These are phyloP conservation scores for Aphidius colemani DNA, from an alignment of 2,888 invertebrate genomes.

Conservation along the genomic window DNA sequence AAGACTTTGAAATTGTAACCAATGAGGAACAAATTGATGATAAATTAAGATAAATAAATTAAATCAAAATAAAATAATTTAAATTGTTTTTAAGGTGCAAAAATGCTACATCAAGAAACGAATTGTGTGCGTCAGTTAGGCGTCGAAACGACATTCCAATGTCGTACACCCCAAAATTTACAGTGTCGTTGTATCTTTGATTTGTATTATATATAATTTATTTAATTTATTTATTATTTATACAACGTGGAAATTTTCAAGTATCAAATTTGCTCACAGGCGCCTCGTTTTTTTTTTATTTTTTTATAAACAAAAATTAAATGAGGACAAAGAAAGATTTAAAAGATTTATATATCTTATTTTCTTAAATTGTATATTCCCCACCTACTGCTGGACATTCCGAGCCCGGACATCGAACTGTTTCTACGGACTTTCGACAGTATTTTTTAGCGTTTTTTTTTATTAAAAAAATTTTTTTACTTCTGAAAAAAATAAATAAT, in stretches of 20 bases:
- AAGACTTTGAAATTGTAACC: no score
- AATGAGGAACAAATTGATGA: no score
- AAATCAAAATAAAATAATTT: no score
- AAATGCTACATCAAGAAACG: neutral
- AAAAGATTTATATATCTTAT: no score
- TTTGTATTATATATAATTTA: neutral
- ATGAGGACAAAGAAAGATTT: no score
- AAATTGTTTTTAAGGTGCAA: neutral
- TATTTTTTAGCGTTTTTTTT: conserved; percentile 3
- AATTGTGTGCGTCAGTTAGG: conserved; percentile 21
- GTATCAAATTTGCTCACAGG: neutral
- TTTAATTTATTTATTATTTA: neutral
- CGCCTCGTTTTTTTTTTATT: no score
- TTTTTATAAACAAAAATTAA: no score
- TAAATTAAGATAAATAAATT: conserved; percentile 12
- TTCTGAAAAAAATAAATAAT: neutral
- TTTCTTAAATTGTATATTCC: no score
- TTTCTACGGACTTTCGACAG: no score
- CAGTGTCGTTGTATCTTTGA: conserved; percentile 1
- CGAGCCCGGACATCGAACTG: no score
- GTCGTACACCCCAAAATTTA: conserved; percentile 37
- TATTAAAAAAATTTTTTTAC: neutral
- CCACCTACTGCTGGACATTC: no score
- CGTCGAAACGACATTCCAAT: conserved; percentile 37
- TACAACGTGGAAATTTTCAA: conserved; percentile 1